Base-by-base conservation (phyloP, 2,113 vertebrate genomes). In the Lophius piscatorius region DNA sequence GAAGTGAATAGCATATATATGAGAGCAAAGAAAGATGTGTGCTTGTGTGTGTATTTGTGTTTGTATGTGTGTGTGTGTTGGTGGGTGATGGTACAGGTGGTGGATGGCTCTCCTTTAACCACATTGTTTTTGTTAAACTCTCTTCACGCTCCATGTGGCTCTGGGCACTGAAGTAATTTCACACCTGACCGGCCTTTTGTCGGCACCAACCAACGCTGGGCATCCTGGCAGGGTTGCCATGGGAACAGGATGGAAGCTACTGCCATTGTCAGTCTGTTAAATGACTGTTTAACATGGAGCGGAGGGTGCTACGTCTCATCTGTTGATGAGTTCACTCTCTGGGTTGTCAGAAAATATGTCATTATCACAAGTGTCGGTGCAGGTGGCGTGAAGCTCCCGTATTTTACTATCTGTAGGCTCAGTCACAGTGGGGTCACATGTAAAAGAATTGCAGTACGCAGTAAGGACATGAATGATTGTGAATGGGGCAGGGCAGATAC, bases 121-220 rank as follows among this genome's bases (percentile, higher is more conserved):
- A 64, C 42, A 23, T 71, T 84, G 71, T 65, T 78, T 85, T 87
- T 85, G 78, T 83, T 87, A 83, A 87, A 87, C 81, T 82, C 76
- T 83, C 63, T 82, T 82, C 78, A 85, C 41, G 78, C 78, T 87
- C 70, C 58, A 54, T 70, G 74, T 70, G 63, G 62, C 38, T 23
- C 44, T 14, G 46, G 78, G 74, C 76, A 74, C 76, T 64, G 74
- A 82, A 78, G 81, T 84, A 87, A 87, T 87, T 87, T 87, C 83
- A 85, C 85, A 87, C 83, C 81, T 85, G 85, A 81, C 78, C 65
- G 28, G 74, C 71, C 79, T 74, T 82, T 78, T 22, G 20, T 59
- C 26, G 29, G 67, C 48, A 16, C 74, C 75, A 70, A 36, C 70
- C 58, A 14, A 33, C 16, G 13, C 38, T 36, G 39, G 40, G 57